phyloP scores from a whole-genome alignment of 2,888 invertebrate genomes.

The Epirrita christyi region DNA sequence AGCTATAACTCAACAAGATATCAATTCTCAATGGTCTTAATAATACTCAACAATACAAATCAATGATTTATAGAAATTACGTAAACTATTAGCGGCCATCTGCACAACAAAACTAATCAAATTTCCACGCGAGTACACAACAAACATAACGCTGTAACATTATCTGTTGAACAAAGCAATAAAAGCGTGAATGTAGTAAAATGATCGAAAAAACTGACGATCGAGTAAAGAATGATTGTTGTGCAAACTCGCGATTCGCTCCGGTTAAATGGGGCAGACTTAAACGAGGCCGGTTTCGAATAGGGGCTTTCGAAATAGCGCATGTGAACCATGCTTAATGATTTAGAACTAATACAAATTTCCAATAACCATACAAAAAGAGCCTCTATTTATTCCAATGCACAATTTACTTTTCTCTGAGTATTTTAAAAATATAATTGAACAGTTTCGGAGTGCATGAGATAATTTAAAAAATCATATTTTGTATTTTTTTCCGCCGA shows the following conservation, averaged over 20 bases:
- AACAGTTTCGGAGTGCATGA: constrained; percentile 25
- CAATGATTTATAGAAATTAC: constrained; percentile 69
- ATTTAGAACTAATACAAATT: constrained; percentile 64
- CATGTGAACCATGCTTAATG: constrained; percentile 80
- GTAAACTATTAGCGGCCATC: constrained; percentile 67
- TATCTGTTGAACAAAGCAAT: constrained; percentile 61
- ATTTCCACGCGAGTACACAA: constrained; percentile 77
- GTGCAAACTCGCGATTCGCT: constrained; percentile 81
- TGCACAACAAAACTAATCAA: constrained; percentile 76
- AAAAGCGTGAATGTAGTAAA: constrained; percentile 67
- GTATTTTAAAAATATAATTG: background rate
- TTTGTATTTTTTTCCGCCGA: constrained; percentile 47
- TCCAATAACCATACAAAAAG: constrained; percentile 5
- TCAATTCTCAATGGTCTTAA: constrained; percentile 35
- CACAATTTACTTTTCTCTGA: constrained; percentile 7
- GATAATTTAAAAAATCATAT: constrained; percentile 33
- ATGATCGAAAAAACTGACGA: constrained; percentile 75
- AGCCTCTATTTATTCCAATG: background rate
- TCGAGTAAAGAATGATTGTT: constrained; percentile 81
- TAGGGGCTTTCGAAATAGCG: constrained; percentile 47
- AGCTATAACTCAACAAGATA: constrained; percentile 28
- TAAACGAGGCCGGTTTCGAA: constrained; percentile 59
- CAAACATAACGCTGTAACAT: constrained; percentile 60
- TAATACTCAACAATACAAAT: constrained; percentile 41
- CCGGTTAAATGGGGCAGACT: constrained; percentile 79